phyloP scores from a whole-genome alignment of 1,140 invertebrate genomes.

The Pseudomyrmex flavicornis region DNA sequence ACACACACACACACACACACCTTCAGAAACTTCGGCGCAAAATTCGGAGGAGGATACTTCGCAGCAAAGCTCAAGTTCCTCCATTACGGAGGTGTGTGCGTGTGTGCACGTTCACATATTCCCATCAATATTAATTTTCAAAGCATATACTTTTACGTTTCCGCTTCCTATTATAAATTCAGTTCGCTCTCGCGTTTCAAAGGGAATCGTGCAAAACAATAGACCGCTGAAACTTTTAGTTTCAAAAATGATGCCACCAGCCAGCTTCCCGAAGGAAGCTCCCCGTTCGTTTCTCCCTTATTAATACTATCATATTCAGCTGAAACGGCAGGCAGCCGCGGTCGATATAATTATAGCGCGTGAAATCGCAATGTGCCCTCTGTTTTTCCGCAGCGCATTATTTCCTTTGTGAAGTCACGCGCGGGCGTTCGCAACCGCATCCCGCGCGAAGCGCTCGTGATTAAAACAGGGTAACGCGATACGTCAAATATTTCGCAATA shows the following conservation, averaged over 20 bases:
- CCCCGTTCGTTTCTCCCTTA: too few species aligned
- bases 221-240: too few species aligned
- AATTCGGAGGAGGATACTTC: background rate
- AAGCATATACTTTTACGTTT: too few species aligned
- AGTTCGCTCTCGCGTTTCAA: too few species aligned
- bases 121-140: too few species aligned
- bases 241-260: too few species aligned
- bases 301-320: background rate
- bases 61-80: background rate
- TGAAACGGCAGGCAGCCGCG: background rate
- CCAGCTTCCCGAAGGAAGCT: too few species aligned
- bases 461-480: slow-evolving; percentile 49
- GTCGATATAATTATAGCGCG: background rate
- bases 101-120: too few species aligned
- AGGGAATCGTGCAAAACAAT: too few species aligned
- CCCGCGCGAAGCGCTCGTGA: slow-evolving; percentile 10
- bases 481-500: slow-evolving; percentile 46
- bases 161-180: too few species aligned
- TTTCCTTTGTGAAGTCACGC: background rate
- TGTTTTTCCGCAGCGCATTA: background rate
- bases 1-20: background rate
- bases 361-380: background rate
- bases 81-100: too few species aligned
- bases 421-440: background rate
- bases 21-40: slow-evolving; percentile 19